phyloP scores from a whole-genome alignment of 1,140 invertebrate genomes.

The Teleogryllus occipitalis region DNA sequence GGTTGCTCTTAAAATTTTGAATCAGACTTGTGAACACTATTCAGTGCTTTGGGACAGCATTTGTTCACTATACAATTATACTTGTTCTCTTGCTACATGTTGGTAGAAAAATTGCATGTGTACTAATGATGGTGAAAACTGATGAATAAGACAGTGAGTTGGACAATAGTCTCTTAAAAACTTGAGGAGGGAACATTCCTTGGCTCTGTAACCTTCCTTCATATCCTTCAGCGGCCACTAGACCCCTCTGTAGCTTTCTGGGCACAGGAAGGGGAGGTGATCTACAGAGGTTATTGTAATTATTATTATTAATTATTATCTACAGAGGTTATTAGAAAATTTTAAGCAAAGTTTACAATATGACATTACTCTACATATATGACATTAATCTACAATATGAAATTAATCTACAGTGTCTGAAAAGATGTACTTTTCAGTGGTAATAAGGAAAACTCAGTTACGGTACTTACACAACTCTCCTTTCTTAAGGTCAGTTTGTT shows the following conservation, averaged over 20 bases:
- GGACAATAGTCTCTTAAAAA: neutral
- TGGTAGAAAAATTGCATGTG: neutral
- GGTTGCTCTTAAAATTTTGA: too few species aligned
- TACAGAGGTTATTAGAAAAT: too few species aligned
- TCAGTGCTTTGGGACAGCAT: neutral
- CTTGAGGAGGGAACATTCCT: neutral
- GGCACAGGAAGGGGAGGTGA: neutral
- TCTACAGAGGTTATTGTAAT: too few species aligned
- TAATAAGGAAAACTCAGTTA: too few species aligned
- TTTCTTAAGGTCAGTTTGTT: too few species aligned
- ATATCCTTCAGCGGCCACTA: neutral
- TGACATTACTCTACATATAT: too few species aligned
- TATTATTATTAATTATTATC: too few species aligned
- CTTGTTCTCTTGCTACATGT: neutral
- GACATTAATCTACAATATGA: too few species aligned
- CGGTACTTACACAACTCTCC: too few species aligned
- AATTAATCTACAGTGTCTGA: too few species aligned
- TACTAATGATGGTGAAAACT: neutral
- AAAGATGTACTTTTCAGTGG: too few species aligned
- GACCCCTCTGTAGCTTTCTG: neutral
- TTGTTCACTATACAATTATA: neutral
- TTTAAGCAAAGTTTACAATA: too few species aligned
- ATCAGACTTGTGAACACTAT: neutral
- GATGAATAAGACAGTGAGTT: neutral
- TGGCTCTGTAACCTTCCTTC: neutral